Percentiles rank a stretch among this genome's conserved stretches.
phyloP scores from a whole-genome alignment of 2,113 vertebrate genomes.

The Pavo muticus region DNA sequence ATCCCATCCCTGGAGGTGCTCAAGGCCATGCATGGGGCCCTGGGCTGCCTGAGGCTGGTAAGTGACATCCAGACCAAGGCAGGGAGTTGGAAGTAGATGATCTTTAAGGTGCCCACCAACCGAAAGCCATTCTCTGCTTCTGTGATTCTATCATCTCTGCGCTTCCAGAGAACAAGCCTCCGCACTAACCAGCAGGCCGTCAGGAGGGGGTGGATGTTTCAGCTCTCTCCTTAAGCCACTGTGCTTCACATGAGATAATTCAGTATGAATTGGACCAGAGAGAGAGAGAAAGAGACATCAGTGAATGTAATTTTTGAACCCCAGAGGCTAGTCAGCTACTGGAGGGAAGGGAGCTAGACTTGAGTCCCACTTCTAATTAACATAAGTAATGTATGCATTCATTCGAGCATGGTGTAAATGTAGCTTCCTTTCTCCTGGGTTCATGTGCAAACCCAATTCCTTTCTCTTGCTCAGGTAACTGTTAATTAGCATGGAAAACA shows the following conservation, averaged over 20 bases:
- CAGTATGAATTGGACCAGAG: conserved; percentile 28
- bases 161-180: neutral
- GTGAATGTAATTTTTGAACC: conserved; percentile 51
- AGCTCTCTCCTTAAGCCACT: neutral
- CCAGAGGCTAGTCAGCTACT: conserved; percentile 19
- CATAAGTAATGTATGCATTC: conserved; percentile 1
- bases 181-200: neutral
- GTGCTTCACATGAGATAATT: conserved; percentile 25
- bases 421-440: conserved; percentile 9
- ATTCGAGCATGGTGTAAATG: neutral
- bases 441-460: neutral
- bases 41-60: too few species aligned
- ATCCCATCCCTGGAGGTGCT: too few species aligned
- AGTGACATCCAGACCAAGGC: too few species aligned
- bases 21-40: too few species aligned
- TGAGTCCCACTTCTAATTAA: conserved; percentile 30
- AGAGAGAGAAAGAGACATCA: conserved; percentile 13
- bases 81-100: too few species aligned
- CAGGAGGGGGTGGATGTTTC: neutral
- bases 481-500: neutral
- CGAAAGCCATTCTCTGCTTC: too few species aligned
- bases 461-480: neutral
- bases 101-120: too few species aligned
- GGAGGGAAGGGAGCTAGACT: conserved; percentile 17
- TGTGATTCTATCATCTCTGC: too few species aligned